Percentiles rank a stretch among this genome's conserved stretches.
Conservation (phyloP, 2,797 vertebrate genomes). For the Cetoscarus ocellatus region DNA sequence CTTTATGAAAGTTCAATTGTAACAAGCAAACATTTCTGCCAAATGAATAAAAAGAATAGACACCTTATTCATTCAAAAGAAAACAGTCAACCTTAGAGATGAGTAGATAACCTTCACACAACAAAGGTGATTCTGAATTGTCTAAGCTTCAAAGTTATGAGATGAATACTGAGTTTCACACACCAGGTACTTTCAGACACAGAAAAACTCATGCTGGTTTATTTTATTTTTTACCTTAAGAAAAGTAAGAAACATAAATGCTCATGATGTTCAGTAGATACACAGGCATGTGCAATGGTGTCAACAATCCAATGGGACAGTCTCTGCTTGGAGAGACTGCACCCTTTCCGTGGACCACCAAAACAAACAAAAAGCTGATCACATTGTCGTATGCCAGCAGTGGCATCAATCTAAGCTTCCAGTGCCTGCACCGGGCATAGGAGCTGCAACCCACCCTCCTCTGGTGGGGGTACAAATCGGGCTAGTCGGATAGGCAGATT, state of each 20-base stretch:
- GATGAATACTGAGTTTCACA: constrained; percentile 20
- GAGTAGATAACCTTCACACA: constrained; percentile 53
- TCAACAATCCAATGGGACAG: too few species aligned
- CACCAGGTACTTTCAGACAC: constrained; percentile 4
- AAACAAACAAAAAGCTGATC: too few species aligned
- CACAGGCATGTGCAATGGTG: too few species aligned
- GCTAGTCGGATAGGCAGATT: too few species aligned
- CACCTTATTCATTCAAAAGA: neutral
- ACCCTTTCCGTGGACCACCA: too few species aligned
- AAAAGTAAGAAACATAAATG: constrained; percentile 19
- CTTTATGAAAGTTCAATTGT: constrained; percentile 17
- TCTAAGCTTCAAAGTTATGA: constrained; percentile 44
- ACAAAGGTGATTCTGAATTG: constrained; percentile 34
- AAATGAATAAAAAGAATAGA: constrained; percentile 19
- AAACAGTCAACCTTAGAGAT: constrained; percentile 15
- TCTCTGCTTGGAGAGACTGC: too few species aligned
- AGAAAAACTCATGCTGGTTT: constrained; percentile 5
- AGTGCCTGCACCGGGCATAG: too few species aligned
- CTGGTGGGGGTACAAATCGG: too few species aligned
- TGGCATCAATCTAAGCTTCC: too few species aligned
- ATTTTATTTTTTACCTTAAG: constrained; percentile 14
- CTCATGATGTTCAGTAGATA: constrained; percentile 40
- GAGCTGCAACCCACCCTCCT: too few species aligned
- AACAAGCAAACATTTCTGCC: constrained; percentile 19
- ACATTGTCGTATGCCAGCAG: too few species aligned